Evolutionary conservation across 2,888 invertebrate genomes (phyloP).

Genomic region (Malacosoma neustria): DNA sequence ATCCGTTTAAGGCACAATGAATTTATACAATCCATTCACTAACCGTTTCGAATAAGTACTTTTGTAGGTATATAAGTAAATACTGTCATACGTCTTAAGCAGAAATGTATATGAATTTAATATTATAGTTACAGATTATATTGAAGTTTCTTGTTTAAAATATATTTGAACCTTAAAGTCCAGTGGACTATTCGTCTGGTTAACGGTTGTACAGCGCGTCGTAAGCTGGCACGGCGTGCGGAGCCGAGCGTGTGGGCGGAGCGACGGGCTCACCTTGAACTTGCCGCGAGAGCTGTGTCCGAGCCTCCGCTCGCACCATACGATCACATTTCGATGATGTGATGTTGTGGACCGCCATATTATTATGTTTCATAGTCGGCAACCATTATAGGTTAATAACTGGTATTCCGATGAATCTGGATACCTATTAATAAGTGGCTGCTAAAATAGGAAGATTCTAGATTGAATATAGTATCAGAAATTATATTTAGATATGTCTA

Average conservation of each 20-base stretch:
- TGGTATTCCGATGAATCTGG: no score
- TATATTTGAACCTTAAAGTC: no score
- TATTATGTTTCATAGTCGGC: neutral
- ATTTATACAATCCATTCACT: neutral
- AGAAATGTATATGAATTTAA: constrained; percentile 2
- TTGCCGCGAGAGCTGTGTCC: constrained; percentile 59
- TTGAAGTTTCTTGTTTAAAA: no score
- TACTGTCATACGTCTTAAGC: no score
- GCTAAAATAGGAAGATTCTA: no score
- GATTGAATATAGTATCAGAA: no score
- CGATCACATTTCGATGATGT: constrained; percentile 21
- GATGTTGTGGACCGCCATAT: constrained; percentile 21
- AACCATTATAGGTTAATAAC: constrained; percentile 4
- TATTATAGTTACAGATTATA: no score
- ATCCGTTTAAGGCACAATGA: no score
- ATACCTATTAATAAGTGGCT: no score
- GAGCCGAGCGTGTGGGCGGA: constrained; percentile 65
- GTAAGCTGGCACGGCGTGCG: constrained; percentile 22
- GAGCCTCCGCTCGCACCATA: constrained; percentile 16
- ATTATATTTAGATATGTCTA: no score
- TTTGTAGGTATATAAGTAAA: no score
- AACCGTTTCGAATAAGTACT: neutral
- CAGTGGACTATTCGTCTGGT: constrained; percentile 41
- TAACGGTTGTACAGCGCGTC: constrained; percentile 52
- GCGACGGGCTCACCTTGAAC: constrained; percentile 73